Base-by-base conservation (phyloP, 1,140 invertebrate species). In the Chelonus insularis region DNA sequence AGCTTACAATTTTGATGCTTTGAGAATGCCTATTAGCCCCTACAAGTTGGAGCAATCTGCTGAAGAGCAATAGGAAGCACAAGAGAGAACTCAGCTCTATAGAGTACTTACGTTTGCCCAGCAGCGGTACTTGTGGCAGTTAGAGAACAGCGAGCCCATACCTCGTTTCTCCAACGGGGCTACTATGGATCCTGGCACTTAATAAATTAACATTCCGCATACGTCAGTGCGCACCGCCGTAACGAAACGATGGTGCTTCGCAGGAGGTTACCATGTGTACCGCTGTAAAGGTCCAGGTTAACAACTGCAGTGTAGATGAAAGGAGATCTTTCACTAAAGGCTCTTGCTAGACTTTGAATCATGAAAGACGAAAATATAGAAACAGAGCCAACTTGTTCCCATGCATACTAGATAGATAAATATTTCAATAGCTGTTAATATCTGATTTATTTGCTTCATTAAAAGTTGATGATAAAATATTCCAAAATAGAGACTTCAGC, bases 121-220 rank as follows among this genome's bases (percentile, higher is more conserved):
- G 21, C 52, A 55, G 52, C 52, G 34, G 34, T 55, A 55, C 52
- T 55, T 36, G 34, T 55, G 25, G 32, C 29, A 29, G 25, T 34
- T 52, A 18, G 25, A 52, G 45, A 25, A 25, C 21, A n/a, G 5
- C 20, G 21, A 48, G 45, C 7, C 21, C 48, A n/a, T 51, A 21
- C 16, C n/a, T 51, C 25, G 6, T 32, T 39, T 37, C 34, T 55
- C 18, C 52, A 55, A 37, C 34, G 34, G 36, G 34, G 52, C 20
- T 52, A 52, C 50, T 52, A 52, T 52, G 16, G 34, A 55, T 55
- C 52, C 29, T 39, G 52, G 52, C 52, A 39, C 52, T 55, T 55
- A 55, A 55, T 55, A 55, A 55, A 37, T 55, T 55, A 55, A 55
- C 52, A 55, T 55, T 55, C 52, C 52, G 34, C 52, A 39, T 55